Evolutionary conservation across 1,140 invertebrate species (phyloP).

Genomic region (Drosophila suzukii): DNA sequence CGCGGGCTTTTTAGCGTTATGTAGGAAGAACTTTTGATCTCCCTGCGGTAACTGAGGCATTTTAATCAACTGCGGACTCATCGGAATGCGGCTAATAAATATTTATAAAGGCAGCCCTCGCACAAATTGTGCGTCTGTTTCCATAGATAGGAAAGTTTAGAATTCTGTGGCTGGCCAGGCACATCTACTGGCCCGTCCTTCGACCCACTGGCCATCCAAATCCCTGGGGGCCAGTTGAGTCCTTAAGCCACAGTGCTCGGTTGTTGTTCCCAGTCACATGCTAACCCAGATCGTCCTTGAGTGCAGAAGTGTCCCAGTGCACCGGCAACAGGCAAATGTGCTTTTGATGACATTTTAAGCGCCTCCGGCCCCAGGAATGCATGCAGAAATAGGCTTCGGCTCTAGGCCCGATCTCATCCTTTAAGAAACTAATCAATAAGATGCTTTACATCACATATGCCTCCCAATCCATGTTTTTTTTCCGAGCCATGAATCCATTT

Average conservation of each 20-base stretch:
- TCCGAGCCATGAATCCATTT: slow-evolving; percentile 29
- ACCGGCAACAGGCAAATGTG: slow-evolving; percentile 55
- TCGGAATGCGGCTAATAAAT: slow-evolving; percentile 71
- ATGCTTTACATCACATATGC: slow-evolving; percentile 9
- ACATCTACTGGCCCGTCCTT: not conserved
- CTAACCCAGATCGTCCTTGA: slow-evolving; percentile 38
- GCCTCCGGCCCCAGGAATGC: slow-evolving; percentile 32
- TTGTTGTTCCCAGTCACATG: slow-evolving; percentile 45
- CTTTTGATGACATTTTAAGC: slow-evolving; percentile 74
- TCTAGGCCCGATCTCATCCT: not conserved
- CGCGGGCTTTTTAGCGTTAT: slow-evolving; percentile 9
- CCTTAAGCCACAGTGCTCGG: slow-evolving; percentile 56
- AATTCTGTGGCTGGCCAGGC: slow-evolving; percentile 14
- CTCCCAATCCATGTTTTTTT: slow-evolving; percentile 4
- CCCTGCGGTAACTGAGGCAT: slow-evolving; percentile 51
- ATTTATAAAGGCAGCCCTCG: slow-evolving; percentile 56
- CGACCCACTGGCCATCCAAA: not conserved
- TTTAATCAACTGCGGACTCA: slow-evolving; percentile 68
- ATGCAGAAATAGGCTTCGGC: not conserved
- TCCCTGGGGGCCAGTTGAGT: slow-evolving; percentile 37
- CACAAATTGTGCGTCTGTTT: slow-evolving; percentile 25
- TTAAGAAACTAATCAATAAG: slow-evolving; percentile 31
- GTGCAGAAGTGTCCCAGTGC: slow-evolving; percentile 46
- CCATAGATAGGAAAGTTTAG: slow-evolving; percentile 40
- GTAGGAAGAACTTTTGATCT: slow-evolving; percentile 34